Evolutionary conservation across 2,888 invertebrate species (phyloP).

Genomic region (Ariolimax columbianus): DNA sequence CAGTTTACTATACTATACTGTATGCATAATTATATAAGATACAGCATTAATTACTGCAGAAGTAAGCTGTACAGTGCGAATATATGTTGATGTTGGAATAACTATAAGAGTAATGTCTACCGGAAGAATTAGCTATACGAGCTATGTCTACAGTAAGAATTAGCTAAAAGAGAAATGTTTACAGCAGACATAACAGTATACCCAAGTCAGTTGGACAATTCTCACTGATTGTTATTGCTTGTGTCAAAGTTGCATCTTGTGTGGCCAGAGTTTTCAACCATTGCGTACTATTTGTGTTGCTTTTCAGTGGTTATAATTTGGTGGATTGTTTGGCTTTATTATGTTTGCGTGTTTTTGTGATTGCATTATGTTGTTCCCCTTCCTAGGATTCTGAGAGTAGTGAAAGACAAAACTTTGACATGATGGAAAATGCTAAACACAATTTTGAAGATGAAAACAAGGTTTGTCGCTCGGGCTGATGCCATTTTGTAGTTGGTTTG

Average conservation of each 20-base stretch:
- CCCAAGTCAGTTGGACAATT: too few species aligned
- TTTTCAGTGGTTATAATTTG: background rate
- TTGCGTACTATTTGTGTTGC: background rate
- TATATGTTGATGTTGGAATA: too few species aligned
- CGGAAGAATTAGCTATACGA: too few species aligned
- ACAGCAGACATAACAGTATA: too few species aligned
- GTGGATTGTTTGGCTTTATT: background rate
- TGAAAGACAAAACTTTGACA: slow-evolving; percentile 15
- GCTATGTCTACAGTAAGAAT: too few species aligned
- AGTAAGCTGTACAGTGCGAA: too few species aligned
- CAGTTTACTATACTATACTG: too few species aligned
- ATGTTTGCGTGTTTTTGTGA: slow-evolving; percentile 18
- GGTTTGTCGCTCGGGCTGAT: slow-evolving; percentile 30
- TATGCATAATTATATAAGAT: too few species aligned
- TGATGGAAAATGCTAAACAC: slow-evolving; percentile 25
- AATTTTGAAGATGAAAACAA: slow-evolving; percentile 30
- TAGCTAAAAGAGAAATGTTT: too few species aligned
- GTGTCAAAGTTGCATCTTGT: background rate
- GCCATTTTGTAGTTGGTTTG: slow-evolving; percentile 11
- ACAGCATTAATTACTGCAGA: too few species aligned
- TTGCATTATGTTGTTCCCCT: slow-evolving; percentile 25
- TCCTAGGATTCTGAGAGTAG: slow-evolving; percentile 30
- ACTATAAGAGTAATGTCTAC: too few species aligned
- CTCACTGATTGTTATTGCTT: too few species aligned
- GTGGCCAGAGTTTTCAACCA: slow-evolving; percentile 7